Conservation (phyloP, 2,797 vertebrate genomes). For the Notoglanidium macrostoma region DNA sequence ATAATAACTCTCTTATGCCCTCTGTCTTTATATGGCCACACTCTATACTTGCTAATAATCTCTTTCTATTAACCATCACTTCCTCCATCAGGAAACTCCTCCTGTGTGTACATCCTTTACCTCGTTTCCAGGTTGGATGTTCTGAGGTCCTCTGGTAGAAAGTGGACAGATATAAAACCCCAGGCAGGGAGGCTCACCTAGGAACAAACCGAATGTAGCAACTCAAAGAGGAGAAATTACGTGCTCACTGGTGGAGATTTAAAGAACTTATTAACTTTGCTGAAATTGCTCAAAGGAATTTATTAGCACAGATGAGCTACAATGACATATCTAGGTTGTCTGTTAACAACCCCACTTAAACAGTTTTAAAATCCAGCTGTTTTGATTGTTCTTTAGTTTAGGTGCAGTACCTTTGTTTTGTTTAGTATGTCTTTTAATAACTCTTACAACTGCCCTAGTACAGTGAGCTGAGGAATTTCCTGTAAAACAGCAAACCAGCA, state of each 20-base stretch:
- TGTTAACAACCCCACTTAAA: background rate
- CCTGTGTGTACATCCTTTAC: constrained; percentile 49
- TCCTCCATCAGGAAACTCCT: constrained; percentile 25
- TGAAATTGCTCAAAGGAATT: constrained; percentile 2
- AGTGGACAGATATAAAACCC: constrained; percentile 54
- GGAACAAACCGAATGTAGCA: constrained; percentile 55
- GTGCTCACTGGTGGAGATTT: constrained; percentile 41
- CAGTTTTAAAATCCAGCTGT: background rate
- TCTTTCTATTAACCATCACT: constrained; percentile 4
- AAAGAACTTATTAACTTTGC: constrained; percentile 5
- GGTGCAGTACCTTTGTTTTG: background rate
- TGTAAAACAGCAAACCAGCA: background rate
- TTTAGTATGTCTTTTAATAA: background rate
- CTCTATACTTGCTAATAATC: background rate
- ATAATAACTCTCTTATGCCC: constrained; percentile 5
- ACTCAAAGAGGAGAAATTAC: constrained; percentile 48
- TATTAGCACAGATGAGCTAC: background rate
- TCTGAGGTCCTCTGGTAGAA: constrained; percentile 53
- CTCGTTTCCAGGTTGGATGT: constrained; percentile 52
- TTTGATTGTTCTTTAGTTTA: background rate
- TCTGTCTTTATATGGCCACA: background rate
- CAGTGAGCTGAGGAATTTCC: background rate
- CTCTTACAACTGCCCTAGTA: background rate
- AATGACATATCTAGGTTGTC: background rate
- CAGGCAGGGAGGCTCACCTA: constrained; percentile 52